Percentiles rank a stretch among this genome's conserved stretches.
phyloP scores from a whole-genome alignment of 2,113 vertebrate genomes.

The Pollachius pollachius region DNA sequence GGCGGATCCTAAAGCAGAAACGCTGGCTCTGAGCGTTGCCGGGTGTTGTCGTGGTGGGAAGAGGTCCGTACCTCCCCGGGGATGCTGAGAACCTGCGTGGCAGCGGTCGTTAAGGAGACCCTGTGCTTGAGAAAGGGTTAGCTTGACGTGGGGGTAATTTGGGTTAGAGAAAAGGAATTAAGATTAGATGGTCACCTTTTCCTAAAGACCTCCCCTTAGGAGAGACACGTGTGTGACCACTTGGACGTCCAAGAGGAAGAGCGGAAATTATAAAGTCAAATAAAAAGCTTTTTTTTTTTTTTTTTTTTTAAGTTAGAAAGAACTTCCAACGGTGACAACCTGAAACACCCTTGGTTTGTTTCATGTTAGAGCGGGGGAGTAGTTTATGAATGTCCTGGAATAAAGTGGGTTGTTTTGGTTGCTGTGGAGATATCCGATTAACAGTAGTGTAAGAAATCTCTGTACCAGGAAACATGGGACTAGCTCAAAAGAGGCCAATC shows the following conservation, averaged over 20 bases:
- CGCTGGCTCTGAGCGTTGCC: constrained; percentile 65
- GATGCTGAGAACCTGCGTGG: constrained; percentile 77
- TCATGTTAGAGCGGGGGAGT: constrained; percentile 51
- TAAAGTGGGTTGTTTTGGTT: constrained; percentile 33
- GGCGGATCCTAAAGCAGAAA: constrained; percentile 58
- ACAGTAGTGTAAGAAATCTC: constrained; percentile 55
- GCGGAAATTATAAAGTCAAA: constrained; percentile 24
- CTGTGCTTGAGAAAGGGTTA: constrained; percentile 82
- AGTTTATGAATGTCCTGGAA: constrained; percentile 55
- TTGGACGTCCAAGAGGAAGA: constrained; percentile 48
- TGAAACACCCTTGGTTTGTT: constrained; percentile 65
- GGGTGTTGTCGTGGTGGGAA: constrained; percentile 62
- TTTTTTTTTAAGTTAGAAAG: constrained; percentile 45
- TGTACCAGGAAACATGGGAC: constrained; percentile 56
- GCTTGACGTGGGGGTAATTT: constrained; percentile 77
- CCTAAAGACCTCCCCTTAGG: constrained; percentile 57
- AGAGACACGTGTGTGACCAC: constrained; percentile 59
- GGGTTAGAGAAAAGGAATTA: constrained; percentile 81
- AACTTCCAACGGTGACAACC: constrained; percentile 71
- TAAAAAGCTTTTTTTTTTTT: constrained; percentile 22
- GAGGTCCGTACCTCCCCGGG: constrained; percentile 74
- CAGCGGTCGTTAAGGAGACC: constrained; percentile 70
- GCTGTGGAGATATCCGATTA: constrained; percentile 71
- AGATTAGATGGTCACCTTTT: constrained; percentile 74
- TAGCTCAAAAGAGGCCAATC: constrained; percentile 60